Base-by-base conservation (phyloP, 2,113 vertebrate species). In the Struthio camelus region DNA sequence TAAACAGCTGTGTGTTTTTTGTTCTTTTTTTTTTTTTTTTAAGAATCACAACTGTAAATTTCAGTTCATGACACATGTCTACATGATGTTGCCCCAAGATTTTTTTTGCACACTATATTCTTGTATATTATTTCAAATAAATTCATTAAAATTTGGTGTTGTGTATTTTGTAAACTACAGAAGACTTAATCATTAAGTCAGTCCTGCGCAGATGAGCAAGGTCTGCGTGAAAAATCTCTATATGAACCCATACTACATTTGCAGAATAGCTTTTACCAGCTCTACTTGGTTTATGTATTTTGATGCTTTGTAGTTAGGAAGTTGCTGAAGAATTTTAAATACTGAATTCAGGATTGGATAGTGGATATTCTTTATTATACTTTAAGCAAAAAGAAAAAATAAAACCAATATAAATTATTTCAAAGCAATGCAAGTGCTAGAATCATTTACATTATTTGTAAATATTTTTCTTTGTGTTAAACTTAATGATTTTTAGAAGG, bases 71-170 rank as follows among this genome's bases (percentile, higher is more conserved):
- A 98, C 98, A 98, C 97, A 95, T 97, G 84, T 99, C 98, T 99
- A 98, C 96, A 98, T 99, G 98, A 98, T 98, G 97, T 98, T 99
- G 99, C 98, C 98, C 98, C 98, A 98, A 98, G 98, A 98, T 98
- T 99, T 97, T 56, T 56, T 99, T 99, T 98, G 99, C 99, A 99
- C 99, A 99, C 95, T 99, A 98, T 99, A 99, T 99, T 98, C 98
- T 99, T 99, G 99, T 99, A 99, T 99, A 98, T 99, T 99, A 99
- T 99, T 99, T 99, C 99, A 99, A 99, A 99, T 99, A 99, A 98
- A 99, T 98, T 94, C 98, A 97, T 96, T 97, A 98, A 98, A 98
- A 97, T 96, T 51, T 91, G 80, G 64, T 90, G 87, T 72, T 80
- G 94, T 0, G 34, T 92, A 32, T 72, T 88, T 83, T 80, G 6